Conservation (phyloP, 2,797 vertebrate species). For the Leptoclinus maculatus region DNA sequence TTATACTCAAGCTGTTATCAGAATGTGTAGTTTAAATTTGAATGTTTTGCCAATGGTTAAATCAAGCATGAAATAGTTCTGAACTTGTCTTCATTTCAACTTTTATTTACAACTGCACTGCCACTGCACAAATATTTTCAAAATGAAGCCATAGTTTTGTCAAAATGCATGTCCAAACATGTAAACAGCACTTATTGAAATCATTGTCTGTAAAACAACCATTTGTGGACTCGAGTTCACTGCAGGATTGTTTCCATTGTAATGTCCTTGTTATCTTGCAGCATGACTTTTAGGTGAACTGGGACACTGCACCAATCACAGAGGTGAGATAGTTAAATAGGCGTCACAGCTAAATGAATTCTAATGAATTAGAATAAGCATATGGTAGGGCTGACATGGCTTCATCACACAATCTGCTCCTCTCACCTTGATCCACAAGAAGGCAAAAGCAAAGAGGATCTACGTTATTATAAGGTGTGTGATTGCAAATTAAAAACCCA, state of each 20-base stretch:
- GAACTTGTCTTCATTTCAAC: slow-evolving; percentile 18
- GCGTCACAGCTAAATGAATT: slow-evolving; percentile 72
- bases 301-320: slow-evolving; percentile 73
- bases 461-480: slow-evolving; percentile 13
- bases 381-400: slow-evolving; percentile 68
- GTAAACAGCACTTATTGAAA: slow-evolving; percentile 5
- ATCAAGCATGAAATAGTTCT: slow-evolving; percentile 15
- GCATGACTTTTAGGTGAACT: slow-evolving; percentile 72
- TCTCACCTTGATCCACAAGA: slow-evolving; percentile 60
- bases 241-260: slow-evolving; percentile 33
- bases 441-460: slow-evolving; percentile 18
- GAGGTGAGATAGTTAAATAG: slow-evolving; percentile 70
- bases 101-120: not conserved
- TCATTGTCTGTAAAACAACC: not conserved
- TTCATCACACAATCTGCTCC: slow-evolving; percentile 53
- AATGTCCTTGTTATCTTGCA: slow-evolving; percentile 67
- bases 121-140: not conserved
- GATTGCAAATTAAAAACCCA: slow-evolving; percentile 16
- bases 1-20: slow-evolving; percentile 5
- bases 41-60: slow-evolving; percentile 19
- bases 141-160: not conserved
- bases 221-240: slow-evolving; percentile 20
- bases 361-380: slow-evolving; percentile 73
- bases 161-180: slow-evolving; percentile 13
- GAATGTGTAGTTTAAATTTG: slow-evolving; percentile 18